Percentiles rank a stretch among this genome's conserved stretches.
Evolutionary conservation across 2,113 vertebrate genomes (phyloP).

Genomic region (Nothocercus julius): DNA sequence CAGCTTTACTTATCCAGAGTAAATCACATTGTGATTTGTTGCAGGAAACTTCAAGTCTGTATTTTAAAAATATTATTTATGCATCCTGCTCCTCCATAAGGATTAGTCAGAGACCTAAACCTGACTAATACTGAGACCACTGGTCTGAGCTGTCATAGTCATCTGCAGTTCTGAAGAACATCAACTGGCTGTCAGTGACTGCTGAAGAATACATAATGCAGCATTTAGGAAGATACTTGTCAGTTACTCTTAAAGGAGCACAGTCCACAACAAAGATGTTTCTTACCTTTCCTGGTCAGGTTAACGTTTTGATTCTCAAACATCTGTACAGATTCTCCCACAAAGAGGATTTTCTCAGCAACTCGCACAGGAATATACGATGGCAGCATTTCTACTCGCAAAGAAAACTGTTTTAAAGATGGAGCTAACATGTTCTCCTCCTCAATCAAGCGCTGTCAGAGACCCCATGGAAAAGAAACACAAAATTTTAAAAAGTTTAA

Average conservation of each 20-base stretch:
- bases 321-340: slow-evolving; percentile 98
- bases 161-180: neutral
- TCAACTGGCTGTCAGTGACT: neutral
- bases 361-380: slow-evolving; percentile 95
- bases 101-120: neutral
- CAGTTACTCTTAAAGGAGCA: neutral
- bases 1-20: neutral
- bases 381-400: slow-evolving; percentile 93
- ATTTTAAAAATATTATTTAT: neutral
- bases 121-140: neutral
- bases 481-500: neutral
- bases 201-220: accelerated
- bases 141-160: neutral
- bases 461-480: neutral
- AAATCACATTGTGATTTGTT: neutral
- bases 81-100: neutral
- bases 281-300: slow-evolving; percentile 89
- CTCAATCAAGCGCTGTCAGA: slow-evolving; percentile 90
- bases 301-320: slow-evolving; percentile 97
- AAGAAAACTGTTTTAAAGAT: slow-evolving; percentile 95
- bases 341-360: slow-evolving; percentile 98
- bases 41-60: neutral
- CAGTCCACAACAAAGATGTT: neutral
- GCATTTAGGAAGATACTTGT: neutral
- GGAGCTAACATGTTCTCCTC: slow-evolving; percentile 98